A percentile compares a stretch with the other conserved stretches of the same genome.
These are phyloP conservation scores for Halocaridina rubra DNA, from an alignment of 2,888 invertebrate species.

Conservation along the genomic window DNA sequence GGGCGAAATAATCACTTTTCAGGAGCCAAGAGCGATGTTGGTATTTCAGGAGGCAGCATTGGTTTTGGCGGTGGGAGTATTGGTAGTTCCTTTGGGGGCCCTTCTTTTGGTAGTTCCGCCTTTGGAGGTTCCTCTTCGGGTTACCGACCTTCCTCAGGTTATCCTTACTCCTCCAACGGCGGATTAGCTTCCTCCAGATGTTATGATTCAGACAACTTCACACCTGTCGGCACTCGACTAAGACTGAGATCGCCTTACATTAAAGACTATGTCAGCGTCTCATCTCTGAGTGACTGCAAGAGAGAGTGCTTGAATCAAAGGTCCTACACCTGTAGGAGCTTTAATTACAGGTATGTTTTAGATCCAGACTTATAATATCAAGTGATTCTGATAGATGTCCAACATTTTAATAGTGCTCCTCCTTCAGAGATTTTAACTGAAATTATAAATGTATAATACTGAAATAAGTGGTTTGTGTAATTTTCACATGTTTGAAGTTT, in stretches of 20 bases:
- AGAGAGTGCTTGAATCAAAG: conserved; percentile 84
- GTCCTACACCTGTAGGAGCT: conserved; percentile 87
- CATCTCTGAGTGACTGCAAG: conserved; percentile 83
- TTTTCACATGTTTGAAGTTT: no score
- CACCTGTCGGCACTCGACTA: conserved; percentile 33
- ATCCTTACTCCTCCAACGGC: not conserved
- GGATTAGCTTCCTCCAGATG: conserved; percentile 36
- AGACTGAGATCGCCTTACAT: conserved; percentile 74
- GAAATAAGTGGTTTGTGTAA: no score
- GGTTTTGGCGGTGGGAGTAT: not conserved
- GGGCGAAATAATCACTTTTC: not conserved
- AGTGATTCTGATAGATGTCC: no score
- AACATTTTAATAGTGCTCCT: no score
- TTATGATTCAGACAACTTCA: conserved; percentile 38
- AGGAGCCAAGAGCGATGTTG: conserved; percentile 25
- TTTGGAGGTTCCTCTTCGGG: not conserved
- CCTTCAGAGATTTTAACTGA: no score
- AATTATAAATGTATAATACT: no score
- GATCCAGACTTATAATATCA: no score
- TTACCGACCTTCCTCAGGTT: not conserved
- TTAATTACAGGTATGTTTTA: conserved; percentile 80
- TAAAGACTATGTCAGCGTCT: conserved; percentile 78
- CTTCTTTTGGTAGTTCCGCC: not conserved
- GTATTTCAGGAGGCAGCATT: conserved; percentile 13
- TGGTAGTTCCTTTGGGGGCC: no score